Evolutionary conservation across 2,888 invertebrate species (phyloP), one percentile per base, ranked within the genome.

Genomic region (Smittia sp.): DNA sequence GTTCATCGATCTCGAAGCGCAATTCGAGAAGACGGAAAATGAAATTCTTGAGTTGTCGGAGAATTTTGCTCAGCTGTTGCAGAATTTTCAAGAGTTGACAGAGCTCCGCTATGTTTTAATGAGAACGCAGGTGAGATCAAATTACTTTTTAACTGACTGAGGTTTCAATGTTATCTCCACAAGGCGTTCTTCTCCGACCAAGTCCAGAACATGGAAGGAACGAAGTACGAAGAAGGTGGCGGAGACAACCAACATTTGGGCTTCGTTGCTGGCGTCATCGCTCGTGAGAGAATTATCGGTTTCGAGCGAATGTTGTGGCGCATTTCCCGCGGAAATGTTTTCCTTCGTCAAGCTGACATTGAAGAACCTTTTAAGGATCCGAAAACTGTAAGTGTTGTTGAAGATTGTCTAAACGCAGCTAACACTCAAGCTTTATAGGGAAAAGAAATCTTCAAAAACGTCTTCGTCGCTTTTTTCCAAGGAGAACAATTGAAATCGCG

Each of bases 1-100:
- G 80, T 90, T 92, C 81, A 90, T 91, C 75, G 92, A 94, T 75
- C 79, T 83, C 20, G 81, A 93, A 88, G 92, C 93, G 0, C 94
- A 95, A 77, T 87, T 98, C 80, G 98, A 98, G 82, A 96, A 96
- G 84, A 92, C 96, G 22, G 98, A 98, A 82, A 92, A 93, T 77
- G 98, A 98, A 82, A 90, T 98, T 76, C 86, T 93, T 73, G 97
- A 98, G 83, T 86, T 98, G 76, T 94, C 95, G 75, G 91, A 92
- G 79, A 98, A 96, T 81, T 94, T 94, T 7, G 92, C 96, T 75
- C 95, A 93, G 79, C 82, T 98, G 78, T 94, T 95, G 83, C 91
- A 92, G 77, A 98, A 97, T 82, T 96, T 86, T 80, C 84, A 94
- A 76, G 97, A 98, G 81, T 85, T 98, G 79, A 93, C 92, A 0